Base-by-base conservation (phyloP, 2,888 invertebrate genomes). In the Hecatera dysodea region DNA sequence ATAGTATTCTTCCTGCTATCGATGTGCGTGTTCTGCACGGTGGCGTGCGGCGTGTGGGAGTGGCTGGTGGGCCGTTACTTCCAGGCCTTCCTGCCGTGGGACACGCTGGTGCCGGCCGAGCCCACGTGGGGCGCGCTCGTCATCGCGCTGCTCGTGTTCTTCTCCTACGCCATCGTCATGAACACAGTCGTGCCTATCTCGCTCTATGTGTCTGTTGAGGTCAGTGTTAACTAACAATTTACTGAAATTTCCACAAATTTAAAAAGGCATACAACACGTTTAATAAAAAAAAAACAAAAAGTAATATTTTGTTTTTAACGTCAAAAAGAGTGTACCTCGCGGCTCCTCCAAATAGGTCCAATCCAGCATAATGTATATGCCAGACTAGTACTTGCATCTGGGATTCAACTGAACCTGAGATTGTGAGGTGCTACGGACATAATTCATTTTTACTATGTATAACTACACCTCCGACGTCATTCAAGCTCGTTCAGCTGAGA, bases 151-250 rank as follows among this genome's bases (percentile, higher is more conserved):
- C 97, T 99, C 85, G 99, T 99, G 84, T 99, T 99, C 97, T 99
- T 99, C 97, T 99, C 99, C 48, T 99, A 99, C 96, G 99, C 99
- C 91, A 99, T 99, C 94, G 99, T 99, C 88, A 97, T 99, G 95
- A 99, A 99, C 97, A 99, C 99, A 90, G 99, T 99, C 90, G 99
- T 99, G 97, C 99, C 99, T 96, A 99, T 99, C 94, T 99, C 99
- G 88, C 97, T 99, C 81, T 99, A 99, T 96, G 99, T 99, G 91
- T 98, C 98, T 91, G 98, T 98, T 88, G 98, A 99, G 97, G 99
- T 98, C 85, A 93, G 96, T 52, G 8, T 19, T 19, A 44, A 44
- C 44, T 3, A 44, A 44, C 42, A 1, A 39, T 2, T 15, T 5
- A 39, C 39, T 39, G n/a, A n/a, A n/a, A n/a, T 39, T 33, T 33